phyloP scores from a whole-genome alignment of 2,113 vertebrate species.

The Aramus guarauna region DNA sequence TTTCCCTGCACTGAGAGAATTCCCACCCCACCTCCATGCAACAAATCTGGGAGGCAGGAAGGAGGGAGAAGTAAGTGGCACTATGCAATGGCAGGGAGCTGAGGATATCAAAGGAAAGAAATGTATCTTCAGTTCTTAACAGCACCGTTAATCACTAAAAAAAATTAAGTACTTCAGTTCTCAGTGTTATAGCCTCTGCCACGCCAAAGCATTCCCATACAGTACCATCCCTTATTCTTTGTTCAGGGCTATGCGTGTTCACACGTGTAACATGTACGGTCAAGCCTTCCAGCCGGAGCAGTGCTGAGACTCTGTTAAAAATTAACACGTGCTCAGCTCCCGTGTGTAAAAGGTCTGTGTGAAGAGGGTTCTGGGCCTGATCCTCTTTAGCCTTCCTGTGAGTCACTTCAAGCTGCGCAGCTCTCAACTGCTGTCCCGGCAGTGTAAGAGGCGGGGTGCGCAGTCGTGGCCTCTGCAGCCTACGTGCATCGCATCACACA shows the following conservation, averaged over 20 bases:
- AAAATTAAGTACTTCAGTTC: neutral
- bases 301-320: neutral
- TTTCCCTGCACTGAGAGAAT: neutral
- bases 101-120: neutral
- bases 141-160: neutral
- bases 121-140: neutral
- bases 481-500: conserved; percentile 46
- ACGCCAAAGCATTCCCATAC: neutral
- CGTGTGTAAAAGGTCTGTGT: neutral
- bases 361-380: neutral
- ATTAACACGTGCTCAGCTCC: rapidly evolving
- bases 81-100: neutral
- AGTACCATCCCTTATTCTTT: neutral
- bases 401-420: neutral
- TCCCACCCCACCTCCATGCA: neutral
- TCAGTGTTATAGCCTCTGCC: neutral
- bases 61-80: neutral
- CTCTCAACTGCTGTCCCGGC: neutral
- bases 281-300: neutral
- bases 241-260: neutral
- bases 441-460: neutral
- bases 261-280: rapidly evolving
- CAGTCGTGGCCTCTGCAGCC: neutral
- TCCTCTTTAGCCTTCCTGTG: neutral
- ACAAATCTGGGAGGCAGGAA: neutral